Conservation (phyloP, 2,113 vertebrate genomes). For the Sorex araneus region DNA sequence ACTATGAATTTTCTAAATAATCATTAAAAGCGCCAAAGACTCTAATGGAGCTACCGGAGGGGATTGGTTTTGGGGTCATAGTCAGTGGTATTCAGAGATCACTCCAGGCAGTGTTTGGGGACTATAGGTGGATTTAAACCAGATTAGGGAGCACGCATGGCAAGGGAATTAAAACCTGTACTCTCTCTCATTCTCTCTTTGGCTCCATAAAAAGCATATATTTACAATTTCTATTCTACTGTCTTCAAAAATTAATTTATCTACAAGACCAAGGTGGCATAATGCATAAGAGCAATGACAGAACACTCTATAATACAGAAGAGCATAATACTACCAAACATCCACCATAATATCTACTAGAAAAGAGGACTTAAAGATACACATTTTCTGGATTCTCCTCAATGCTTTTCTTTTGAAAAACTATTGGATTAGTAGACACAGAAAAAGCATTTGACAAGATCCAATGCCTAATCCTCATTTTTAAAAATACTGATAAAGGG, state of each 20-base stretch:
- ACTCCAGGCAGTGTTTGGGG: no score
- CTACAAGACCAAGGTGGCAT: background rate
- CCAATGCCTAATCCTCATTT: no score
- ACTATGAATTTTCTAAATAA: constrained; percentile 38
- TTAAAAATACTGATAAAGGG: no score
- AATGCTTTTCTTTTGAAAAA: constrained; percentile 28
- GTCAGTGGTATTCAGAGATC: no score
- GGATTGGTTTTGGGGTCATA: no score
- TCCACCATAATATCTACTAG: background rate
- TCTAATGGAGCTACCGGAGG: background rate
- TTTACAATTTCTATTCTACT: constrained; percentile 9
- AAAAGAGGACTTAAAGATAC: background rate
- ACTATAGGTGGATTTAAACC: no score
- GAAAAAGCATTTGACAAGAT: no score
- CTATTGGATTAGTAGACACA: background rate
- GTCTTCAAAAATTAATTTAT: background rate
- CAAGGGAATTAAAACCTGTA: no score
- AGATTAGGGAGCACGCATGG: no score
- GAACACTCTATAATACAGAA: background rate
- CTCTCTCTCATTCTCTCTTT: no score
- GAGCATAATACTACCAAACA: background rate
- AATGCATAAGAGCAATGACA: background rate
- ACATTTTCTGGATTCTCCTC: background rate
- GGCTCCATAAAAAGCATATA: background rate
- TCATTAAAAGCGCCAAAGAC: constrained; percentile 49